Evolutionary conservation across 1,140 invertebrate genomes (phyloP).

Genomic region (Tetragonula clypearis): DNA sequence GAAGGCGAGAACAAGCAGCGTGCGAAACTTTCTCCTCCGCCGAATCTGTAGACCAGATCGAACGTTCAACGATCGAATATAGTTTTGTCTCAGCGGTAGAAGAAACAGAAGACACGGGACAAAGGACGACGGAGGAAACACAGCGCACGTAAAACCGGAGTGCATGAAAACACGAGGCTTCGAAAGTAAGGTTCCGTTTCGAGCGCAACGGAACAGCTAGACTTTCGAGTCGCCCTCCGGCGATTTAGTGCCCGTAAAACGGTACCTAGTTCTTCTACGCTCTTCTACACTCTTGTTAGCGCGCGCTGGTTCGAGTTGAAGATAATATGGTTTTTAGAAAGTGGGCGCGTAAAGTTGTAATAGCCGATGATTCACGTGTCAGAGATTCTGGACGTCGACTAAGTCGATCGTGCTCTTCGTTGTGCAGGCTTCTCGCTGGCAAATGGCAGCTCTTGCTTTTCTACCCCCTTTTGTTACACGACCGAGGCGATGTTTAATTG

Average conservation of each 20-base stretch:
- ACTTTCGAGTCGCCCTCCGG: slow-evolving; percentile 36
- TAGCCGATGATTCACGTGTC: background rate
- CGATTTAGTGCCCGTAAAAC: slow-evolving; percentile 57
- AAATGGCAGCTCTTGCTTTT: background rate
- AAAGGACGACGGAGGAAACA: too few species aligned
- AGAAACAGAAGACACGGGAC: background rate
- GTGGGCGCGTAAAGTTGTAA: background rate
- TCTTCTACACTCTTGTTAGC: background rate
- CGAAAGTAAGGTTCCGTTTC: slow-evolving; percentile 21
- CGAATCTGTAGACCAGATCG: slow-evolving; percentile 6
- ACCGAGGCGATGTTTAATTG: background rate
- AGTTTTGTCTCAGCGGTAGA: too few species aligned
- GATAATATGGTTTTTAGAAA: slow-evolving; percentile 38
- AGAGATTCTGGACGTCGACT: background rate
- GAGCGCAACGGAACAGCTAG: slow-evolving; percentile 20
- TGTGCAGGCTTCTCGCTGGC: background rate
- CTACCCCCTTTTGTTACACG: too few species aligned
- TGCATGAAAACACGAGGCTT: background rate
- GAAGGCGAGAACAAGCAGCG: too few species aligned
- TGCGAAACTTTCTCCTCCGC: background rate
- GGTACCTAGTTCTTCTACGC: slow-evolving; percentile 52
- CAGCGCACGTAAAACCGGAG: background rate
- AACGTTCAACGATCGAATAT: background rate
- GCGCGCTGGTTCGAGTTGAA: background rate
- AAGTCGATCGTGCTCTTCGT: background rate